Evolutionary conservation across 2,888 invertebrate genomes (phyloP).

Genomic region (Scaptodrosophila latifasciaeformis): DNA sequence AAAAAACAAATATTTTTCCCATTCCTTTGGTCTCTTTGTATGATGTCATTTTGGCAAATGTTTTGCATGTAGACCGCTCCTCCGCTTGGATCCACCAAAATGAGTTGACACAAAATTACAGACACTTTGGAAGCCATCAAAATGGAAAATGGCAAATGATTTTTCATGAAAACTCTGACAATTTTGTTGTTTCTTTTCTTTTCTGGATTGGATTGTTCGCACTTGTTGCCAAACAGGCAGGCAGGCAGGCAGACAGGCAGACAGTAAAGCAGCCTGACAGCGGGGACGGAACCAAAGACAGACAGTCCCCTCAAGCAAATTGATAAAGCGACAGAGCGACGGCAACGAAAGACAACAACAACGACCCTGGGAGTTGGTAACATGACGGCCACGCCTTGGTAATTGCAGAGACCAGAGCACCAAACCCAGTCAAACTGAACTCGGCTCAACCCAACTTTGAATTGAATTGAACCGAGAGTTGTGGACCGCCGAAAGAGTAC

Average conservation of each 20-base stretch:
- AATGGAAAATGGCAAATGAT: slow-evolving; percentile 30
- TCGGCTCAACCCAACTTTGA: not conserved
- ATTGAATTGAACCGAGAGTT: not conserved
- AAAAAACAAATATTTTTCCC: too few species aligned
- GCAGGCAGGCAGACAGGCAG: slow-evolving; percentile 1
- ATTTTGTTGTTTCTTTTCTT: not conserved
- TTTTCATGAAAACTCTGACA: slow-evolving; percentile 16
- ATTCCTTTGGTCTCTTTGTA: not conserved
- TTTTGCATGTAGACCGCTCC: slow-evolving; percentile 22
- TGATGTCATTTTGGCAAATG: slow-evolving; percentile 1
- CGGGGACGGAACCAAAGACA: slow-evolving; percentile 15
- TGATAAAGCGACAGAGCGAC: slow-evolving; percentile 16
- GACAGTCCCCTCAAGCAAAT: not conserved
- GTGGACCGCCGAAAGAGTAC: too few species aligned
- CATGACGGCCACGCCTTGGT: slow-evolving; percentile 29
- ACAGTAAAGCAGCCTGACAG: not conserved
- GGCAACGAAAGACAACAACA: slow-evolving; percentile 19
- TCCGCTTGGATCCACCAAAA: too few species aligned
- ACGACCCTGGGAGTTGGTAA: too few species aligned
- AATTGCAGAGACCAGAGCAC: slow-evolving; percentile 8
- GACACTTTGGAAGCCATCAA: slow-evolving; percentile 23
- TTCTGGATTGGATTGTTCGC: slow-evolving; percentile 25
- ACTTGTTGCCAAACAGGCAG: slow-evolving; percentile 45
- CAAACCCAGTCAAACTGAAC: not conserved
- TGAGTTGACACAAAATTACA: slow-evolving; percentile 18